Evolutionary conservation across 37 sponge, comb jelly and placozoan species (phyloP).

Genomic region (Corticium candelabrum): DNA sequence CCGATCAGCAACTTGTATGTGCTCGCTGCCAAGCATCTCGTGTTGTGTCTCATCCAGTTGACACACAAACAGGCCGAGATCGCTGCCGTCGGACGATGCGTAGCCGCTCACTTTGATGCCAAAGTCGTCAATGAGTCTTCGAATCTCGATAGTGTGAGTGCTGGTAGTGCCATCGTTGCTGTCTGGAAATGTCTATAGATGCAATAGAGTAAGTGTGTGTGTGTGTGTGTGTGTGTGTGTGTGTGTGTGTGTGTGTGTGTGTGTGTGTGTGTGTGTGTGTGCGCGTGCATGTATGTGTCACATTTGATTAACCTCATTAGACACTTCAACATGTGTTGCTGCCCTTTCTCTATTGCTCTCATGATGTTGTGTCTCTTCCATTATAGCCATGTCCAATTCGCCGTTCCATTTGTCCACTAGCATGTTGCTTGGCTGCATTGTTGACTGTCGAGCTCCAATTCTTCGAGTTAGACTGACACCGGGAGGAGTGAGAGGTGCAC

Average conservation of each 20-base stretch:
- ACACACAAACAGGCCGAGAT: background rate
- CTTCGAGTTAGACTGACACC: too few relatives aligned
- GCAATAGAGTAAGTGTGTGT: background rate
- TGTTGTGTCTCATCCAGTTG: background rate
- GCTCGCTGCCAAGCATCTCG: background rate
- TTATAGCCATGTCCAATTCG: too few relatives aligned
- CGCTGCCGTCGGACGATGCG: background rate
- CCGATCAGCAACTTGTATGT: background rate
- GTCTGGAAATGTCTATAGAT: background rate
- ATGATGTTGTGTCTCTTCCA: too few relatives aligned
- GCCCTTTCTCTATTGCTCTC: too few relatives aligned
- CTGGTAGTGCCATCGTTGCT: background rate
- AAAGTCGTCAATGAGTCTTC: background rate
- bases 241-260: background rate
- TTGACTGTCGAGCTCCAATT: background rate
- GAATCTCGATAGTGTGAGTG: background rate
- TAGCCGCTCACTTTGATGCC: background rate
- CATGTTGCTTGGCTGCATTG: background rate
- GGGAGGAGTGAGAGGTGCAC: too few relatives aligned
- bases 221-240: background rate
- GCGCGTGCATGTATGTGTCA: background rate
- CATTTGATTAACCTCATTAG: too few relatives aligned
- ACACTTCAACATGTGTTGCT: too few relatives aligned
- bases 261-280: slow-evolving; percentile 12
- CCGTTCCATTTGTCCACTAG: background rate